A percentile compares a stretch with the other conserved stretches of the same genome.
Evolutionary conservation across 2,113 vertebrate species (phyloP).

Genomic region (Mustela nigripes): DNA sequence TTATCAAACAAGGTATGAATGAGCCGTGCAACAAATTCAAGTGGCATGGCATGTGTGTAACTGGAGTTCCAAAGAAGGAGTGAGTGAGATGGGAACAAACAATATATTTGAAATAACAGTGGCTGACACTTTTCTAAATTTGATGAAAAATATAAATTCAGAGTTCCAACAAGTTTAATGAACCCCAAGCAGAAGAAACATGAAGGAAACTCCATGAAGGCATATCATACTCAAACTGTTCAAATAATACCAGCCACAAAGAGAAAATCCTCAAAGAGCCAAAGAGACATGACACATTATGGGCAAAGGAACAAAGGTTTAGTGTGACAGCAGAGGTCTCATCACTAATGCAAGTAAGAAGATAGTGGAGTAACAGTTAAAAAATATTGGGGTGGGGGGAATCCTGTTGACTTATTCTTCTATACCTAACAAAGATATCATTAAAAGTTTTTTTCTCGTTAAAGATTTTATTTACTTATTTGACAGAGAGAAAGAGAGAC

Average conservation of each 20-base stretch:
- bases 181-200: neutral
- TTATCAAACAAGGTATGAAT: neutral
- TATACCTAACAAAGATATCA: neutral
- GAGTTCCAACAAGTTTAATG: neutral
- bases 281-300: neutral
- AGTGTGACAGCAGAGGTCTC: neutral
- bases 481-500: too few species aligned
- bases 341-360: neutral
- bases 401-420: neutral
- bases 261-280: neutral
- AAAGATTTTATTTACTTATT: too few species aligned
- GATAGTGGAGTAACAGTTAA: neutral
- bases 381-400: neutral
- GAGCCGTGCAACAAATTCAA: neutral
- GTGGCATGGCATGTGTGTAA: neutral
- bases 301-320: neutral
- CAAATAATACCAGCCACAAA: neutral
- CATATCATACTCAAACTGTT: neutral
- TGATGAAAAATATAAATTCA: neutral
- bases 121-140: neutral
- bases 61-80: neutral
- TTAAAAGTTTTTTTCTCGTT: neutral
- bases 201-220: neutral
- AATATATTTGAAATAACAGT: neutral
- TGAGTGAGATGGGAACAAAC: neutral